Evolutionary conservation across 2,888 invertebrate genomes (phyloP).

Genomic region (Coenonympha glycerion): DNA sequence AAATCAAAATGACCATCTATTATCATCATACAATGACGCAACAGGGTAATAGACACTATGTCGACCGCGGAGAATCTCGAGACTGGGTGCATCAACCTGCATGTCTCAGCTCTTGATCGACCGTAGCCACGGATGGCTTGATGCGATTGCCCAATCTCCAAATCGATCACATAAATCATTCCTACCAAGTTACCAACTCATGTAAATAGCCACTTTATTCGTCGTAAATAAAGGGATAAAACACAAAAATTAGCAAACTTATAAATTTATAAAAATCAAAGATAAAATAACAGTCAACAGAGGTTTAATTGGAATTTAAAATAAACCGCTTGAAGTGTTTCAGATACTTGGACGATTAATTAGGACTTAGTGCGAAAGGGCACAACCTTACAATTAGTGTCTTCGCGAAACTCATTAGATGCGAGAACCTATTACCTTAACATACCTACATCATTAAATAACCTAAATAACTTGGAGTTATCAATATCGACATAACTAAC

Average conservation of each 20-base stretch:
- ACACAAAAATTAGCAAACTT: not conserved
- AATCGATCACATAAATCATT: conserved; percentile 12
- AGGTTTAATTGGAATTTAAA: not conserved
- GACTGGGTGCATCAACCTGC: conserved; percentile 52
- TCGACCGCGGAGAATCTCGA: conserved; percentile 24
- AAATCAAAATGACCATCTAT: not conserved
- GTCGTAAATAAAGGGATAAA: not conserved
- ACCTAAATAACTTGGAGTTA: too few relatives aligned
- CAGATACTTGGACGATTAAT: conserved; percentile 1
- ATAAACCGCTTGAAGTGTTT: not conserved
- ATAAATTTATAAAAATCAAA: too few relatives aligned
- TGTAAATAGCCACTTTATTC: not conserved
- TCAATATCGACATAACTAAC: too few relatives aligned
- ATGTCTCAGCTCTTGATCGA: conserved; percentile 31
- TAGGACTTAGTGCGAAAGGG: not conserved
- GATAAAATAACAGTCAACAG: not conserved
- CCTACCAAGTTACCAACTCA: not conserved
- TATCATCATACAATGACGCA: conserved; percentile 1
- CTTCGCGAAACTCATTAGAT: not conserved
- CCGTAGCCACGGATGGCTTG: conserved; percentile 14
- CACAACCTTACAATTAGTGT: not conserved
- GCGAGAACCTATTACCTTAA: not conserved
- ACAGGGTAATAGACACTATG: conserved; percentile 44
- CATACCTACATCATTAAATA: too few relatives aligned
- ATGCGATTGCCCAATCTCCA: conserved; percentile 14